Percentiles rank a stretch among this genome's conserved stretches.
phyloP scores from a whole-genome alignment of 2,797 vertebrate genomes.

The Neostethus bicornis region DNA sequence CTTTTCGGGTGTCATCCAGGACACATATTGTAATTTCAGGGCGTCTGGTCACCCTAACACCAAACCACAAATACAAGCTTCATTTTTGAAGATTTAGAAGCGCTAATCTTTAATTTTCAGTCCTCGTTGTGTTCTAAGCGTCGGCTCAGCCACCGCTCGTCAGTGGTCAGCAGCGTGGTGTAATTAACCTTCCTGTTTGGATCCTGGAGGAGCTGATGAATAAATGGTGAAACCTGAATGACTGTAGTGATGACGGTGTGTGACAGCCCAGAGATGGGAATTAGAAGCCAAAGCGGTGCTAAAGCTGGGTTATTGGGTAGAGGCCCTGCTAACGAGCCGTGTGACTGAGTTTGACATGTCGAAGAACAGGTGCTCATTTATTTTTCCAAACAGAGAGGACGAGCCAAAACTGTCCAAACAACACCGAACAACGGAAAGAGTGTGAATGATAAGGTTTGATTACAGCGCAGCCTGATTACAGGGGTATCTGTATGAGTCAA shows the following conservation, averaged over 20 bases:
- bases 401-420: constrained; percentile 62
- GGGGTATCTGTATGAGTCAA: constrained; percentile 1
- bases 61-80: no score
- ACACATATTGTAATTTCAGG: no score
- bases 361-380: constrained; percentile 83
- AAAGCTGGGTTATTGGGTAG: constrained; percentile 81
- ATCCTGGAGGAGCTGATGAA: no score
- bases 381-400: constrained; percentile 76
- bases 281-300: constrained; percentile 80
- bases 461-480: constrained; percentile 28
- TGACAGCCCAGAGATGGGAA: constrained; percentile 83
- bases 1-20: no score
- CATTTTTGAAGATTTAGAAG: no score
- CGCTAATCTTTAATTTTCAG: no score
- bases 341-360: constrained; percentile 83
- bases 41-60: no score
- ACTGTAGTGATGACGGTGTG: constrained; percentile 76
- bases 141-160: no score
- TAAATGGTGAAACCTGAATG: constrained; percentile 82
- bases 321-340: constrained; percentile 75
- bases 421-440: constrained; percentile 36
- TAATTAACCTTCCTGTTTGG: no score
- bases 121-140: no score
- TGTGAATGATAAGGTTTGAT: constrained; percentile 14
- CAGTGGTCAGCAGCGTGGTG: no score